Percentiles rank a stretch among this genome's conserved stretches.
These are phyloP conservation scores for Pediacus dermestoides DNA, from an alignment of 2,888 invertebrate species.

Conservation along the genomic window DNA sequence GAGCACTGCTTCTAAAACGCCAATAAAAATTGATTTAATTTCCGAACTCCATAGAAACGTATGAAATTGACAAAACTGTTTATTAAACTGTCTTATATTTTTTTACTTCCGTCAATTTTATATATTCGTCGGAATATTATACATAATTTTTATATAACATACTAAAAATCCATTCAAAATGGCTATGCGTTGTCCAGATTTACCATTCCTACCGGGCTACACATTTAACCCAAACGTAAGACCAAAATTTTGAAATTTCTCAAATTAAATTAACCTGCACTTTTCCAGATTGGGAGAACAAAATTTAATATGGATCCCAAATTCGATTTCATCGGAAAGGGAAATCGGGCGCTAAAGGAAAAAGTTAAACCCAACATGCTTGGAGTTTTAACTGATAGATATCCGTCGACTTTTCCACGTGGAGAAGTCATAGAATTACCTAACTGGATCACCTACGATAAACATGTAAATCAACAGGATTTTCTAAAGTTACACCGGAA, in stretches of 20 bases:
- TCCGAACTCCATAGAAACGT: no score
- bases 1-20: no score
- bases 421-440: slow-evolving; percentile 74
- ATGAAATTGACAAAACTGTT: no score
- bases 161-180: slow-evolving; percentile 28
- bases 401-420: slow-evolving; percentile 70
- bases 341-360: slow-evolving; percentile 61
- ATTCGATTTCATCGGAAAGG: slow-evolving; percentile 57
- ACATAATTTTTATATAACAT: slow-evolving; percentile 7
- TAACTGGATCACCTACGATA: slow-evolving; percentile 84
- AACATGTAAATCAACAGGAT: slow-evolving; percentile 64
- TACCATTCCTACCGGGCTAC: slow-evolving; percentile 74
- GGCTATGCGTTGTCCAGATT: slow-evolving; percentile 56
- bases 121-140: no score
- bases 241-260: slow-evolving; percentile 18
- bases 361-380: slow-evolving; percentile 59
- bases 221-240: slow-evolving; percentile 65
- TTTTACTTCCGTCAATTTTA: no score
- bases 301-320: slow-evolving; percentile 54
- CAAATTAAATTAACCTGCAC: neutral
- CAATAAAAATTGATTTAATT: no score
- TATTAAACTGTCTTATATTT: no score
- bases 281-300: slow-evolving; percentile 59
- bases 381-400: slow-evolving; percentile 55
- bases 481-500: neutral